A percentile compares a stretch with the other conserved stretches of the same genome.
Evolutionary conservation across 2,888 invertebrate species (phyloP).

Genomic region (Lasioglossum morio): DNA sequence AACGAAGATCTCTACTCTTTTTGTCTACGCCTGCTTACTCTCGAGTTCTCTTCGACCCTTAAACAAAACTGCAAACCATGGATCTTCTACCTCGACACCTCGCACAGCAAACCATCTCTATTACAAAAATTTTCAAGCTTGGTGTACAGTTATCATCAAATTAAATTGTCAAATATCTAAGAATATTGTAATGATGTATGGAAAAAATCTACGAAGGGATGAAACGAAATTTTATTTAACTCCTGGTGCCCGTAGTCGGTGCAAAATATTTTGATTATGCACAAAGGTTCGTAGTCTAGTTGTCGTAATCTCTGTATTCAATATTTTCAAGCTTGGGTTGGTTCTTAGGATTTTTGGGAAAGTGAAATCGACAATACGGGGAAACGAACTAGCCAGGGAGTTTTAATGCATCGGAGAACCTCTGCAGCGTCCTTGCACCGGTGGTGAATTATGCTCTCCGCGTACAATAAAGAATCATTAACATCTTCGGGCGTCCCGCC

Average conservation of each 20-base stretch:
- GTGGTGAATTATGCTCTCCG: background rate
- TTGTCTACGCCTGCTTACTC: background rate
- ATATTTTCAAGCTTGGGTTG: no score
- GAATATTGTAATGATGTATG: no score
- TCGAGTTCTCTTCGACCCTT: background rate
- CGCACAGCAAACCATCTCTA: background rate
- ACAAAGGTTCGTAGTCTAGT: no score
- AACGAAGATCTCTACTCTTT: background rate
- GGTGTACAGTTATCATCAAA: no score
- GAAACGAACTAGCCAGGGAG: background rate
- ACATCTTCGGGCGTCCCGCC: background rate
- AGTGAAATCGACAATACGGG: no score
- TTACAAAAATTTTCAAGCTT: background rate
- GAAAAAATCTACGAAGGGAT: no score
- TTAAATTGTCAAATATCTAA: no score
- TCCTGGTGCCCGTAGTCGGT: no score
- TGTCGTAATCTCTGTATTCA: no score
- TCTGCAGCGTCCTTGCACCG: background rate
- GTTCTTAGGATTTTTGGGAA: no score
- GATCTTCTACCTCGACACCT: background rate
- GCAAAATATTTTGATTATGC: no score
- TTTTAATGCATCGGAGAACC: background rate
- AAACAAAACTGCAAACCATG: background rate
- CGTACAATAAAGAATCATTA: constrained; percentile 1
- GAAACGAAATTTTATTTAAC: no score